Base-by-base conservation (phyloP, 2,797 vertebrate species). In the Emydoidea blandingii region DNA sequence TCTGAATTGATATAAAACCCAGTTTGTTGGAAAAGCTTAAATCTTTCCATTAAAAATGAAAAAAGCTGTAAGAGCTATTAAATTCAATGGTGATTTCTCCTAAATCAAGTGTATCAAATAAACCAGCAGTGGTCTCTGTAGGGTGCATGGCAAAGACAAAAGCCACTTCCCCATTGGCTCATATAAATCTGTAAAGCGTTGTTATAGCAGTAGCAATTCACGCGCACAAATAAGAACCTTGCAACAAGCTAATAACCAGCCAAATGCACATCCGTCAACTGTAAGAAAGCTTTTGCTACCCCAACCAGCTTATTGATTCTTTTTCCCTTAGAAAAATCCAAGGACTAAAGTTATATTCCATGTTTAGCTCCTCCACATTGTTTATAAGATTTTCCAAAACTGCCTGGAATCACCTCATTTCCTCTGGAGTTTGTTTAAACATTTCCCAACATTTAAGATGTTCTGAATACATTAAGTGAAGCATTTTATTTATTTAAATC, bases 11-110 rank as follows among this genome's bases (percentile, higher is more conserved):
- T 29, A 80, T 50, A 57, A 31, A 37, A 81, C 15, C 31, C 85
- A 85, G 8, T 18, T 65, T 65, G 82, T 54, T 31, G 37, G 44
- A 87, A 96, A 87, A 79, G 31, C 12, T 86, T 87, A 52, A 29
- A 72, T 74, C 29, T 88, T 93, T 74, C 80, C 57, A 50, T 56
- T 54, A 57, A 87, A 94, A 90, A 93, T 23, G 4, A 82, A 27
- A 47, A 88, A 85, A 87, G n/a, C 34, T 80, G 5, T 3, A 90
- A 87, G 65, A 91, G 23, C 84, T 91, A 81, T 34, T 87, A 84
- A 93, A 94, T 90, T 91, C 84, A 90, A 0, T 5, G 2, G 2
- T 74, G 23, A 88, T 87, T 94, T 92, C 76, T 92, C 92, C 57
- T 85, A 84, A 89, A 86, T 53, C 65, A 90, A 74, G 23, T 81